Base-by-base conservation (phyloP, 2,797 vertebrate species). In the Chiroxiphia lanceolata region DNA sequence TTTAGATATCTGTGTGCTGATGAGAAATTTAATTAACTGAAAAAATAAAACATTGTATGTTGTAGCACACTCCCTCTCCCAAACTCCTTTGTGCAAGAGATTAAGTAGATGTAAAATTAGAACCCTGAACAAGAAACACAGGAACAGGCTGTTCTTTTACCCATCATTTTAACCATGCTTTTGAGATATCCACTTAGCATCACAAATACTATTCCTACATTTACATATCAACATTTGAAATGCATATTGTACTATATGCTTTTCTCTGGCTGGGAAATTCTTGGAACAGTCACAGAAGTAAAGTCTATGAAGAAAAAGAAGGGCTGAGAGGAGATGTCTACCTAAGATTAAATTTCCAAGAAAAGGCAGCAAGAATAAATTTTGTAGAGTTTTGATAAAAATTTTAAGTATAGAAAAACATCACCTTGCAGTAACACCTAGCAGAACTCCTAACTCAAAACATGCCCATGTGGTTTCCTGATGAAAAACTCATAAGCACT, bases 71-170 rank as follows among this genome's bases (percentile, higher is more conserved):
- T 18, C 33, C 38, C 51, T 47, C 60, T 38, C 48, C 29, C 60
- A 82, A 89, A 67, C 13, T 82, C 63, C 36, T 74, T 64, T 87
- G 42, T 44, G 38, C 42, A 71, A 61, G 36, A 42, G 25, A 78
- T 51, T 65, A 89, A 78, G 6, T 2, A 91, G 61, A 93, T 1
- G 5, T 50, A 79, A 92, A 94, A 83, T 33, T 44, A 91, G 77
- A 94, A 87, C 25, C 48, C 48, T 61, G 60, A 93, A 91, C 85
- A 3, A 91, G 94, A 96, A 91, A 90, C 74, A 93, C 77, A 70
- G 68, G 90, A 94, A 94, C 27, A 42, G 36, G 57, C 44, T 64
- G 57, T 34, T 80, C 29, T 67, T 83, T 92, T 42, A 51, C 38
- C 56, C 45, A 54, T 33, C 57, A 61, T 71, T 87, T 84, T 48